A percentile compares a stretch with the other conserved stretches of the same genome.
Evolutionary conservation across 2,888 invertebrate genomes (phyloP).

Genomic region (Hydrotaea diabolus): DNA sequence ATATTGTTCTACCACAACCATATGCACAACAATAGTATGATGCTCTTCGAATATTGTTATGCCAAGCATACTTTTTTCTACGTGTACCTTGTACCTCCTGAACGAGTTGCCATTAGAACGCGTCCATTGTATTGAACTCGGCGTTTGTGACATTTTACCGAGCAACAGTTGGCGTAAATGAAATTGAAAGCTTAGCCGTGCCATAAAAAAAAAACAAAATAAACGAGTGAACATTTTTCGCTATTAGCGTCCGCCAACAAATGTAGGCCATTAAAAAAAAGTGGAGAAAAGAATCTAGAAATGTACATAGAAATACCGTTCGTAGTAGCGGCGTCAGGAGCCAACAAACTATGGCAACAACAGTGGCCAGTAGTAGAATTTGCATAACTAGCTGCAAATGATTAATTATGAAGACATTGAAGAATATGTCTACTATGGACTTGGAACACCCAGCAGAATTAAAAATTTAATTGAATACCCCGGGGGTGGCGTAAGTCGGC

Average conservation of each 20-base stretch:
- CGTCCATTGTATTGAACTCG: no score
- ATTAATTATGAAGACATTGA: constrained; percentile 8
- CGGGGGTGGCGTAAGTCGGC: not conserved
- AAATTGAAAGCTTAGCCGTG: constrained; percentile 52
- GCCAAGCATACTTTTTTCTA: no score
- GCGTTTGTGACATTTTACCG: no score
- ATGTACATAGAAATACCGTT: constrained; percentile 26
- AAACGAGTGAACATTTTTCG: not conserved
- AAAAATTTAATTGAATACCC: not conserved
- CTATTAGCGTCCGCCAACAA: not conserved
- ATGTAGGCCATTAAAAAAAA: constrained; percentile 40
- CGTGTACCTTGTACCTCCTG: no score
- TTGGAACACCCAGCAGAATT: constrained; percentile 9
- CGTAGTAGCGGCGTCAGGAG: not conserved
- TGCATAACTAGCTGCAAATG: not conserved
- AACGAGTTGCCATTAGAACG: no score
- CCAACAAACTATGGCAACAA: no score
- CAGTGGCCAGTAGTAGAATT: not conserved
- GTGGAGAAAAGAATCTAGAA: not conserved
- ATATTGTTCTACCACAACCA: no score
- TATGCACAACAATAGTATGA: no score
- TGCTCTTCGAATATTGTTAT: no score
- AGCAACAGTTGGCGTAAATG: not conserved
- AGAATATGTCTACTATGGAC: not conserved
- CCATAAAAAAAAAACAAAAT: no score